phyloP scores from a whole-genome alignment of 2,113 vertebrate species.

The Mirza zaza region DNA sequence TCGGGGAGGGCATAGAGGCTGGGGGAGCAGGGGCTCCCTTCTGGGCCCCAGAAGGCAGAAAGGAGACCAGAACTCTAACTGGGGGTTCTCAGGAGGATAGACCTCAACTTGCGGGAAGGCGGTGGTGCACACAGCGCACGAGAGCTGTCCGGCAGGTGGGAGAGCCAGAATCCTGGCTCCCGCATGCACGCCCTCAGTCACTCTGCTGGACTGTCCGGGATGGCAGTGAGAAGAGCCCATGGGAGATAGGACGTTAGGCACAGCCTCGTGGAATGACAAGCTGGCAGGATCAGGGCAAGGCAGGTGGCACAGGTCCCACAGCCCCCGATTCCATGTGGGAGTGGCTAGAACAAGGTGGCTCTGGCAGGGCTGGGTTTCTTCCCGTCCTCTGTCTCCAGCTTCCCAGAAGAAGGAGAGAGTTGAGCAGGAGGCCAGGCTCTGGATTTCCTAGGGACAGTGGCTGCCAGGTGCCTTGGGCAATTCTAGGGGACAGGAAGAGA shows the following conservation, averaged over 20 bases:
- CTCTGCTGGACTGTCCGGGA: background rate
- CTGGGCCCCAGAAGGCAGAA: background rate
- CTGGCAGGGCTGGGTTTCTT: background rate
- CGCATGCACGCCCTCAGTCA: background rate
- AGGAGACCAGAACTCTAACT: background rate
- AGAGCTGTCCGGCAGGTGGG: background rate
- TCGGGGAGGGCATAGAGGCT: too few species aligned
- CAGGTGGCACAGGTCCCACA: too few species aligned
- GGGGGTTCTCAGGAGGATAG: background rate
- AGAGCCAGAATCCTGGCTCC: background rate
- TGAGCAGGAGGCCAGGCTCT: background rate
- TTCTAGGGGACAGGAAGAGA: background rate
- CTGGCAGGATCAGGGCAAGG: background rate
- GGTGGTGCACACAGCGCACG: background rate
- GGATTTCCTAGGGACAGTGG: background rate
- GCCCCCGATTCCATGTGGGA: fast-evolving
- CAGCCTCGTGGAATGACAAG: background rate
- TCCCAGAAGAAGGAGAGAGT: background rate
- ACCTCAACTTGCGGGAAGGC: background rate
- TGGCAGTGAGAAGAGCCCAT: background rate
- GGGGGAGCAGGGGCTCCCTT: background rate
- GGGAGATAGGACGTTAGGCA: background rate
- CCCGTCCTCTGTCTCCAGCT: background rate
- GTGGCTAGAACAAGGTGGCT: background rate
- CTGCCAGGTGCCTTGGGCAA: background rate